Evolutionary conservation across 2,797 vertebrate genomes (phyloP).

Genomic region (Thalassophryne amazonica): DNA sequence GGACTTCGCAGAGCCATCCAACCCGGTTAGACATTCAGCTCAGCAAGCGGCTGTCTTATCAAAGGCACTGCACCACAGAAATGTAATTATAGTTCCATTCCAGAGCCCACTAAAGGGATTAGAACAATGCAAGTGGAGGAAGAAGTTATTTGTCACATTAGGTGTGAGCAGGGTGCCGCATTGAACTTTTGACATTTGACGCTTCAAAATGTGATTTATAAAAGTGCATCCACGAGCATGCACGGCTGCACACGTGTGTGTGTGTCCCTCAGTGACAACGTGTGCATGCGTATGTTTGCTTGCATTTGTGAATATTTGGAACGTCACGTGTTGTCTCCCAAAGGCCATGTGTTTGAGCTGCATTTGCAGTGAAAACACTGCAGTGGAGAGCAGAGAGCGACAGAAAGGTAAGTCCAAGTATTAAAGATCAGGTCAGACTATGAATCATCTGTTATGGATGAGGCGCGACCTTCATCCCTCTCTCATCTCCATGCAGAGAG

Average conservation of each 20-base stretch:
- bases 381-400: conserved; percentile 12
- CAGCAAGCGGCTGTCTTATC: conserved; percentile 75
- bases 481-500: conserved; percentile 70
- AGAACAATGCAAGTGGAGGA: conserved; percentile 76
- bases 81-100: conserved; percentile 80
- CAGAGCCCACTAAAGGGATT: conserved; percentile 77
- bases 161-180: conserved; percentile 58
- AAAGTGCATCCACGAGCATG: conserved; percentile 3
- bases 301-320: background rate
- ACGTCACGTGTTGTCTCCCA: background rate
- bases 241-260: background rate
- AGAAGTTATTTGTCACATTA: conserved; percentile 78
- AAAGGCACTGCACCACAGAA: conserved; percentile 73
- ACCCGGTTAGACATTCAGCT: conserved; percentile 77
- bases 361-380: conserved; percentile 39
- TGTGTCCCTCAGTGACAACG: background rate
- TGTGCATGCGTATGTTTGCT: background rate
- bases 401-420: conserved; percentile 43
- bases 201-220: conserved; percentile 31
- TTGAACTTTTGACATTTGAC: conserved; percentile 75
- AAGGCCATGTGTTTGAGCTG: conserved; percentile 48
- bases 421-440: conserved; percentile 67
- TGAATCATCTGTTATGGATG: conserved; percentile 73
- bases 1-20: conserved; percentile 60
- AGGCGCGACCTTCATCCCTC: conserved; percentile 61